Evolutionary conservation across 2,797 vertebrate species (phyloP), one percentile per base, ranked within the genome.

Genomic region (Crenichthys baileyi): DNA sequence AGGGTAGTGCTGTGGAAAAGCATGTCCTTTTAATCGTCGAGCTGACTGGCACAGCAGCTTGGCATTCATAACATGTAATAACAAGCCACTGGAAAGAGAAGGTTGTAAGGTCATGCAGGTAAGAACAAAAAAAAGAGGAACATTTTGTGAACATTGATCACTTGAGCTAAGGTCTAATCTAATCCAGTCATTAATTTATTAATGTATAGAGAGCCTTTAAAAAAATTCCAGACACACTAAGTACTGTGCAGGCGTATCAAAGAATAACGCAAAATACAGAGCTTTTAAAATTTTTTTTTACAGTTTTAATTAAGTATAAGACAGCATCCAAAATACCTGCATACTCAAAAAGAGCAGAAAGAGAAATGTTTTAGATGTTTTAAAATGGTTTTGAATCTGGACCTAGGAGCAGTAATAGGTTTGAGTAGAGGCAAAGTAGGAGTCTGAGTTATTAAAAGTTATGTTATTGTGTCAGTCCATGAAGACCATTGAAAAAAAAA

Each of bases 1-100:
- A 78, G 93, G 95, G 94, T 90, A 89, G 91, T 90, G 91, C 93
- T 94, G 89, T 94, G 96, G 95, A 96, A 94, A 89, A 94, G 94
- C 91, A 83, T 88, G 90, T 91, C 88, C 92, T 93, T 88, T 93
- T 94, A 95, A 95, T 92, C 93, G 90, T 92, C 89, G 80, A 85
- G 90, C 89, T 90, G 93, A 93, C 76, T 85, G 91, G 87, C 86
- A 87, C 67, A 31, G 80, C 89, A 75, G 90, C 82, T 87, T 71
- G 74, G 83, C 92, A 94, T 93, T 94, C 92, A 94, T 91, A 85
- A 83, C 74, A 63, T 87, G 84, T 91, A 91, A 93, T 93, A 78
- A 90, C 89, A 90, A 88, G 87, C 87, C 85, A 87, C 78, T 85
- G 90, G 79, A 76, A 82, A 24, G 84, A 80, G 85, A 73, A 85